Base-by-base conservation (phyloP, 1,140 invertebrate genomes). In the Drosophila willistoni region DNA sequence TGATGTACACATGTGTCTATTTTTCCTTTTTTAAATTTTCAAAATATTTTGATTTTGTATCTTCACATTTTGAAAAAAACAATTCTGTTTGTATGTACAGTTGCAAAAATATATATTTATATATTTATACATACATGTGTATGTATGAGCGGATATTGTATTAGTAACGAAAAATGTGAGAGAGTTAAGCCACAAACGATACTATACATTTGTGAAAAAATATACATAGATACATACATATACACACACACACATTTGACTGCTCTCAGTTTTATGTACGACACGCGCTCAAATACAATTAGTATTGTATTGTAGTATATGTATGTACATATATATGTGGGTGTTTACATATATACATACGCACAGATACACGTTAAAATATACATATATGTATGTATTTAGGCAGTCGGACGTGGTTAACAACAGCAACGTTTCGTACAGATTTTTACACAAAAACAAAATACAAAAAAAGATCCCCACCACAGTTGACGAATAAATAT, bases 251-350 rank as follows among this genome's bases (percentile, higher is more conserved):
- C 22, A 51, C 44, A 51, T 51, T 51, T 51, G 44, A 51, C 19
- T 51, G 44, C 44, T 51, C 44, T 51, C 44, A 19, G 17, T 51
- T 51, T 51, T 51, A 51, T 51, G 44, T 51, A 51, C 44, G 17
- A 51, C 44, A 51, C 44, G 44, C 44, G 44, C 44, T 51, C 44
- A 51, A 22, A 51, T 51, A 51, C 44, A 51, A 51, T 51, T 51
- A 51, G 44, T 51, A 51, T 51, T 51, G 44, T 19, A 51, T 51
- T 22, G n/a, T 7, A 17, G 41, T 7, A 44, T 44, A 17, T 47
- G 42, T 17, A 22, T 51, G 17, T 51, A 22, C 22, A 9, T 51
- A 51, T 51, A 14, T 51, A 51, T 51, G 44, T 51, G 44, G 44
- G 44, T 51, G 44, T 19, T 22, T 22, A 51, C 42, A n/a, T 14